phyloP scores from a whole-genome alignment of 2,797 vertebrate species.

The Fringilla coelebs region DNA sequence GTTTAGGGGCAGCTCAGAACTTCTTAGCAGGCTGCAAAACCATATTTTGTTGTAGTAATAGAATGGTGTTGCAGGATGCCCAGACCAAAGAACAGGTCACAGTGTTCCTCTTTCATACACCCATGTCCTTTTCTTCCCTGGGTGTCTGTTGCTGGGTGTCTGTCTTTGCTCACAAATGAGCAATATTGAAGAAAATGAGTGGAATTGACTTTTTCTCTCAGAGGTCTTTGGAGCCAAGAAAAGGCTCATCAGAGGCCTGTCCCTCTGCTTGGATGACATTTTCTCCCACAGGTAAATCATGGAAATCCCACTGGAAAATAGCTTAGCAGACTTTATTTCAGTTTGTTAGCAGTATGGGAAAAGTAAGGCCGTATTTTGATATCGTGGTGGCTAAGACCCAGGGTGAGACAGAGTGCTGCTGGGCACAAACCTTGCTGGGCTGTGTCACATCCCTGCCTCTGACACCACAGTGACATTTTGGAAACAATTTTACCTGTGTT shows the following conservation, averaged over 20 bases:
- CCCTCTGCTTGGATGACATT: neutral
- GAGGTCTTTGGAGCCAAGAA: neutral
- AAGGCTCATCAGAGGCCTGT: neutral
- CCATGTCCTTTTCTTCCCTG: neutral
- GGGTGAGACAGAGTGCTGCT: neutral
- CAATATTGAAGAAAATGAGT: neutral
- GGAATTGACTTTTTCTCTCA: neutral
- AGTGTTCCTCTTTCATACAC: neutral
- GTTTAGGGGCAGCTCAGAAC: neutral
- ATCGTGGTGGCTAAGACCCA: neutral
- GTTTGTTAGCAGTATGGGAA: neutral
- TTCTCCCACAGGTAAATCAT: neutral
- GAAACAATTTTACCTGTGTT: neutral
- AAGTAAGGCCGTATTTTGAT: neutral
- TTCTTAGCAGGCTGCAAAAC: neutral
- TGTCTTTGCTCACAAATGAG: neutral
- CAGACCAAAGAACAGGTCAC: neutral
- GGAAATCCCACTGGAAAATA: neutral
- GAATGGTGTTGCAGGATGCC: neutral
- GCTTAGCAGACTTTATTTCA: neutral
- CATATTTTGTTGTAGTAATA: neutral
- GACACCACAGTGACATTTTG: neutral
- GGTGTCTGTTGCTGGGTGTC: neutral
- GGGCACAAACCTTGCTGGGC: neutral
- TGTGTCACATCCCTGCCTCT: neutral